Evolutionary conservation across 2,888 invertebrate species (phyloP).

Genomic region (Napeogenes inachia): DNA sequence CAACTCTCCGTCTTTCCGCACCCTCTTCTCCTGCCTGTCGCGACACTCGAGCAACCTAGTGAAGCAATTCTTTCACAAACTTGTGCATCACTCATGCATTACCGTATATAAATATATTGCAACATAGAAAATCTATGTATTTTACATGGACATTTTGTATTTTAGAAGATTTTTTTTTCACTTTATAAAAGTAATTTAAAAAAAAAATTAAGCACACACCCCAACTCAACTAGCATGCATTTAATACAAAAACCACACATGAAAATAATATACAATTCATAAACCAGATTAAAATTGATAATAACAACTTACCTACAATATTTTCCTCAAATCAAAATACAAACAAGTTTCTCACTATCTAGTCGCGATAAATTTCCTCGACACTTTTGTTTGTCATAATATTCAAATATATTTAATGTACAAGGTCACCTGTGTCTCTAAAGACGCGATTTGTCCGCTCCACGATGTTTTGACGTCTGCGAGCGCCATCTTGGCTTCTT

Average conservation of each 20-base stretch:
- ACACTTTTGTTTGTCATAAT: not conserved
- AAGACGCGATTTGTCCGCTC: slow-evolving; percentile 92
- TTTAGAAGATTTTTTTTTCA: too few relatives aligned
- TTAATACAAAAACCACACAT: not conserved
- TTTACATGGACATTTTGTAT: too few relatives aligned
- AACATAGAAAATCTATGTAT: too few relatives aligned
- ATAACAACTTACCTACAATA: not conserved
- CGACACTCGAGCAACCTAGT: slow-evolving; percentile 85
- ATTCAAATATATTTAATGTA: not conserved
- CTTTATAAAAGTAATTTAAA: too few relatives aligned
- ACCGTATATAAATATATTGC: too few relatives aligned
- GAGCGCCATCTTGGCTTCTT: slow-evolving; percentile 90
- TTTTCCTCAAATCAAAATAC: slow-evolving; percentile 1
- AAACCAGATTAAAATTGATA: too few relatives aligned
- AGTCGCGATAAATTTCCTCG: too few relatives aligned
- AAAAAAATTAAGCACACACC: too few relatives aligned
- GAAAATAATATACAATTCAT: slow-evolving; percentile 5
- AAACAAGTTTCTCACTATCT: not conserved
- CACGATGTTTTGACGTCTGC: slow-evolving; percentile 94
- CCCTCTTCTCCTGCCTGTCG: slow-evolving; percentile 91
- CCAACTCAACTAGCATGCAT: too few relatives aligned
- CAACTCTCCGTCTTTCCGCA: slow-evolving; percentile 85
- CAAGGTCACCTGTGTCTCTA: slow-evolving; percentile 88
- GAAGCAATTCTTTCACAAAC: not conserved
- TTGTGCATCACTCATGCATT: too few relatives aligned